Evolutionary conservation across 2,888 invertebrate species (phyloP), one percentile per base, ranked within the genome.

Genomic region (Ferdinandea cuprea): DNA sequence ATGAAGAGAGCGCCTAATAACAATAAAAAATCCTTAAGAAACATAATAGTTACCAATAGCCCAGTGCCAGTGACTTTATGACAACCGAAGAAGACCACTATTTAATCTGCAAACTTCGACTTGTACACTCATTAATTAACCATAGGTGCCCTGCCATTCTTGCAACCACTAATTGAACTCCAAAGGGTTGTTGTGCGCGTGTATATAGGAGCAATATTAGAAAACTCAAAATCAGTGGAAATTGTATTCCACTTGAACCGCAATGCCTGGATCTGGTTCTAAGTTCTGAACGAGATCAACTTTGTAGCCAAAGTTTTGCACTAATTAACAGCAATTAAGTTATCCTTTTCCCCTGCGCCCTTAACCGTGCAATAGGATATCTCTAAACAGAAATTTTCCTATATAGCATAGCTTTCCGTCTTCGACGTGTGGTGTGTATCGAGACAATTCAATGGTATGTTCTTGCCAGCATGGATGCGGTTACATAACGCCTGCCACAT

Each of bases 291-390:
- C 30, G 48, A 63, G 35, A 68, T 74, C 54, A 63, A 73, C 68
- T 68, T 68, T 79, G 52, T 35, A 80, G 21, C 42, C 61, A 3
- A 69, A 76, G 30, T 76, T 74, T 30, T 69, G 11, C 44, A 37
- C 58, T 66, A 56, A 66, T 58, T 65, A 56, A 56, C 56, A 68
- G 21, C 69, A 80, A 76, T 76, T 80, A 63, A 25, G 69, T 58
- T 58, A 69, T 76, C 74, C 68, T 58, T 74, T 78, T 79, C 19
- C 42, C 32, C 9, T 9, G 8, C 7, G 6, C 3, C 8, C 40
- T 15, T 17, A 44, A 4, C 32, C 32, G 3, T 59, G 65, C 50
- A 71, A 76, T 42, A 54, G 54, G 61, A 78, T 78, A 66, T 37
- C 52, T 35, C 28, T 3, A 11, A 40, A 35, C 5, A 1, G 25